phyloP scores from a whole-genome alignment of 1,140 invertebrate species.

The Platorchestia sp. region DNA sequence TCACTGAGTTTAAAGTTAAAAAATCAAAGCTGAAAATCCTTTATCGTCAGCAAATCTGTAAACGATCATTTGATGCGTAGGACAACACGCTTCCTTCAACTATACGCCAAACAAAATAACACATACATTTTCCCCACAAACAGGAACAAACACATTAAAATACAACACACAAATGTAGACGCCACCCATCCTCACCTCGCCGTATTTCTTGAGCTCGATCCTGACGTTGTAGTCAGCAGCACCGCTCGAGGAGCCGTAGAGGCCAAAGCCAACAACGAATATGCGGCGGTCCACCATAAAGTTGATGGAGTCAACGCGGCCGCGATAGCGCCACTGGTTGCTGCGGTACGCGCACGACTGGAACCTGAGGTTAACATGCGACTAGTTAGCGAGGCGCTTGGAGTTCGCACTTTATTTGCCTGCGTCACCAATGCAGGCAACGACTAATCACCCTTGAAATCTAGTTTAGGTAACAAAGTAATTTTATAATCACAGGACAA shows the following conservation, averaged over 20 bases:
- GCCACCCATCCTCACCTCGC: conserved; percentile 69
- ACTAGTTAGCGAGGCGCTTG: background rate
- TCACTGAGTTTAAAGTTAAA: background rate
- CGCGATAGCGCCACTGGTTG: conserved; percentile 95
- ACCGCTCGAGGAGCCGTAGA: conserved; percentile 92
- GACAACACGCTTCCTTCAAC: background rate
- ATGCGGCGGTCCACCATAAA: conserved; percentile 93
- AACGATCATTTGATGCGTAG: background rate
- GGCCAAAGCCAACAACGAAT: conserved; percentile 91
- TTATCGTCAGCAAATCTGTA: background rate
- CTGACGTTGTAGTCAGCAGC: conserved; percentile 91
- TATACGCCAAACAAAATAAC: background rate
- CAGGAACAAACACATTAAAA: background rate
- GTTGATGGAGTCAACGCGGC: conserved; percentile 92
- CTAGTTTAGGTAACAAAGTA: no score
- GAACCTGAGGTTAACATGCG: conserved; percentile 76
- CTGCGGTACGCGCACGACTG: conserved; percentile 95
- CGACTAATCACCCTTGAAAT: no score
- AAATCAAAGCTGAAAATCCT: background rate
- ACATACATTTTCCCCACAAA: background rate
- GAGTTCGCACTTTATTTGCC: background rate
- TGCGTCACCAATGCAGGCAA: no score
- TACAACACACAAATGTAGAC: background rate
- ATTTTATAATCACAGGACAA: no score
- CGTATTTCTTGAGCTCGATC: conserved; percentile 89